Base-by-base conservation (phyloP, 2,797 vertebrate species). In the Darevskia nairensis region DNA sequence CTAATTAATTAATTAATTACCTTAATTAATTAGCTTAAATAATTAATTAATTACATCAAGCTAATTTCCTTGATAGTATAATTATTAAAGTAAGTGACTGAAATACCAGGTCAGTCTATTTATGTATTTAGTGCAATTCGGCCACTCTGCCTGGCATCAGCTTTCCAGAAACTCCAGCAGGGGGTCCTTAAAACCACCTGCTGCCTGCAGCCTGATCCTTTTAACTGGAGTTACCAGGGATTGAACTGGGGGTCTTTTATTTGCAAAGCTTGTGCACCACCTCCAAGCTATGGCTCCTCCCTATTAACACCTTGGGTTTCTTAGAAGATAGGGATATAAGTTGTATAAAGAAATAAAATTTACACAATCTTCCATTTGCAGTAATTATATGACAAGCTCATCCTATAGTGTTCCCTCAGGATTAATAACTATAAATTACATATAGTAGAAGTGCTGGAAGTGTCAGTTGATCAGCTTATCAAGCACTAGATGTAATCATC, bases 381-480 rank as follows among this genome's bases (percentile, higher is more conserved):
- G 3, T 75, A 68, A 76, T 55, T 35, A 68, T 50, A 66, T 80
- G 32, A 71, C 11, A 74, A 74, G 21, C 3, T 46, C 64, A 64
- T 85, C 27, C 66, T 29, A 25, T 68, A 35, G 9, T 23, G 8
- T 75, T 76, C 17, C 25, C 25, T 68, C n/a, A 35, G 10, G 27
- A 80, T 84, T 80, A 85, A 80, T 50, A 44, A n/a, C 19, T 68
- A n/a, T 85, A 75, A n/a, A 39, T 39, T 81, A 64, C 25, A 69
- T 64, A 77, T 15, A 68, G 66, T 59, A 29, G 69, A 85, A 35
- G 1, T 85, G 4, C 1, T 71, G 7, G n/a, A 80, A 35, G 59
- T 77, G 84, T 80, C 21, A 6, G 9, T 27, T 80, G 76, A 88
- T 35, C 68, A 80, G 46, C 41, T 61, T 82, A 41, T 75, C 19